Percentiles rank a stretch among this genome's conserved stretches.
These are phyloP conservation scores for Hypena proboscidalis DNA, from an alignment of 2,888 invertebrate species.

Conservation along the genomic window DNA sequence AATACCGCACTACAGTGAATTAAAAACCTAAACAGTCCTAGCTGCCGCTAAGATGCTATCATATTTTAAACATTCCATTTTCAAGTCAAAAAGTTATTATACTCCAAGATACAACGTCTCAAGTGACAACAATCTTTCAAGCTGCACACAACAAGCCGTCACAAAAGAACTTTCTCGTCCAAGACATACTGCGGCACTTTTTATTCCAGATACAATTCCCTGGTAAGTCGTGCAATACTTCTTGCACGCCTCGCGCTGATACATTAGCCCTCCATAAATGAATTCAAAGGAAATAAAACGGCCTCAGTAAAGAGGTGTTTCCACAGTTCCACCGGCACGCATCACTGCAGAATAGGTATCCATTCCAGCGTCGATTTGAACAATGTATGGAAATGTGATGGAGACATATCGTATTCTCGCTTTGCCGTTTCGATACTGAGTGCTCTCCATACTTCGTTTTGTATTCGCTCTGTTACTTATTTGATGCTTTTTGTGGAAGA, in stretches of 20 bases:
- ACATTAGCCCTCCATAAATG: conserved; percentile 40
- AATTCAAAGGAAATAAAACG: conserved; percentile 48
- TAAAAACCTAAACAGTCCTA: too few relatives aligned
- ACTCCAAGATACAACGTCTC: too few relatives aligned
- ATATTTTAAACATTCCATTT: too few relatives aligned
- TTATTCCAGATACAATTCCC: conserved; percentile 9
- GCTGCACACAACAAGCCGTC: too few relatives aligned
- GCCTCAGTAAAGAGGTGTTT: conserved; percentile 54
- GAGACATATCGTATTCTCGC: conserved; percentile 75
- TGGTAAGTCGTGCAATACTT: conserved; percentile 9
- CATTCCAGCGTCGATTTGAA: conserved; percentile 60
- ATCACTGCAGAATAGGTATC: conserved; percentile 63
- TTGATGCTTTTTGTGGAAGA: conserved; percentile 66
- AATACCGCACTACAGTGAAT: too few relatives aligned
- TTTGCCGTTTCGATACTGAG: conserved; percentile 61
- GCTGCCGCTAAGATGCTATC: too few relatives aligned
- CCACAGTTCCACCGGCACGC: conserved; percentile 60
- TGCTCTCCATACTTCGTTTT: conserved; percentile 65
- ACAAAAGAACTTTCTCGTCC: too few relatives aligned
- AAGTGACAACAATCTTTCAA: too few relatives aligned
- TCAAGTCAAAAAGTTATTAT: too few relatives aligned
- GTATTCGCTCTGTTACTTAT: conserved; percentile 62
- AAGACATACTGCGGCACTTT: neutral
- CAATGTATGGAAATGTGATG: conserved; percentile 80
- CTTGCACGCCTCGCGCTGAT: conserved; percentile 27